Base-by-base conservation (phyloP, 2,797 vertebrate species). In the Carcharodon carcharias region DNA sequence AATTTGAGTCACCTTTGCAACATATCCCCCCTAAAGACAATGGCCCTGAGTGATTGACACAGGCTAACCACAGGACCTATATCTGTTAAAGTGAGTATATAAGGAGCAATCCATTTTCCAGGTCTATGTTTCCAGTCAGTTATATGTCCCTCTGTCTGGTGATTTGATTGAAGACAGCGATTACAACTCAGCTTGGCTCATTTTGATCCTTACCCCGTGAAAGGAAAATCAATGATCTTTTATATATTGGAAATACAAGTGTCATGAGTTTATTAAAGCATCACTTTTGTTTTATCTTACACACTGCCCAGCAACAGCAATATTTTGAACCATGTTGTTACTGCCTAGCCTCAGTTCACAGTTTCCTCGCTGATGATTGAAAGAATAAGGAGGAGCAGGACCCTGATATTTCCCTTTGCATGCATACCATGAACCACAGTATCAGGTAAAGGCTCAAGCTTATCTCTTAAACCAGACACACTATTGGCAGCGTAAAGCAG, bases 181-280 rank as follows among this genome's bases (percentile, higher is more conserved):
- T 93, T 93, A 93, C 80, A 65, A 45, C 9, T 65, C 91, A 93
- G 35, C 63, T 93, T 65, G 61, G 18, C 61, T 45, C 31, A 11
- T 93, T 93, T 93, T 93, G 91, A 65, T 35, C 35, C 35, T 65
- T 67, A n/a, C 61, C 23, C 63, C 65, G 91, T 93, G 91, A 65
- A 93, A 65, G 35, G 61, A 93, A 93, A 93, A 93, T 65, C 63
- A 40, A 93, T 93, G 58, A 7, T 35, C 40, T 85, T 85, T 85
- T 85, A 85, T 85, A 23, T 85, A 85, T 85, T 85, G 80, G 80
- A 85, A 85, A 85, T 85, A 93, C n/a, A 65, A 65, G 91, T 93
- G 35, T 45, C 40, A 40, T 40, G n/a, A 45, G 61, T 67, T n/a
- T 93, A 40, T 40, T n/a, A 40, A 65, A 45, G n/a, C 63, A 93